Evolutionary conservation across 2,888 invertebrate species (phyloP).

Genomic region (Drosophila quinaria): DNA sequence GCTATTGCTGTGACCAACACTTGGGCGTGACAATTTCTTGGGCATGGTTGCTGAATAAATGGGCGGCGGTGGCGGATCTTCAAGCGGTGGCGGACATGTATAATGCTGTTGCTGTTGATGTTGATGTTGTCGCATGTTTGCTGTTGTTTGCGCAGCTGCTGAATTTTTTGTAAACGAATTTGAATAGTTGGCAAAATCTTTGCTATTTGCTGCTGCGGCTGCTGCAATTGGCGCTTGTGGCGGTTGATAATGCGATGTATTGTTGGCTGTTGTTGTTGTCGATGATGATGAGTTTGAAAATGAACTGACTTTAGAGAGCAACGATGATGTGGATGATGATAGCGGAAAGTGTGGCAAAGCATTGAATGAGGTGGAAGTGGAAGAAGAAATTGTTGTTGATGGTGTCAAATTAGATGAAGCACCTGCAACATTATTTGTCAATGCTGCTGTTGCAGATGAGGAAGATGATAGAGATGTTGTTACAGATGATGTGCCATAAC

Average conservation of each 20-base stretch:
- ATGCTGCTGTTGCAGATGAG: constrained; percentile 82
- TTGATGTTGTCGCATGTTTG: constrained; percentile 69
- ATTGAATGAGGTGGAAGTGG: constrained; percentile 71
- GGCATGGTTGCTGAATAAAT: constrained; percentile 83
- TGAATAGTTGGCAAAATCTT: constrained; percentile 74
- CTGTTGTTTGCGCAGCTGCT: constrained; percentile 76
- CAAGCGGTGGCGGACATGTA: constrained; percentile 84
- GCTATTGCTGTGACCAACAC: constrained; percentile 49
- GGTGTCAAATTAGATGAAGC: constrained; percentile 70
- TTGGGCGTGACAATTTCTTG: constrained; percentile 68
- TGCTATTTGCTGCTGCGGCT: constrained; percentile 49
- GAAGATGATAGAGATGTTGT: constrained; percentile 46
- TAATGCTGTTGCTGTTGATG: constrained; percentile 78
- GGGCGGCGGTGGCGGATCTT: constrained; percentile 85
- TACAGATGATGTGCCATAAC: constrained; percentile 78
- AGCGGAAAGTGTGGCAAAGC: constrained; percentile 84
- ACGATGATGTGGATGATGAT: constrained; percentile 84
- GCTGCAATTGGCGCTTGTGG: constrained; percentile 61
- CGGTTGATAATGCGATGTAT: constrained; percentile 72
- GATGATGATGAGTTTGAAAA: constrained; percentile 75
- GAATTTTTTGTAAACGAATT: constrained; percentile 82
- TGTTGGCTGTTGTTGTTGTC: constrained; percentile 58
- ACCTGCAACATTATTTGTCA: constrained; percentile 68
- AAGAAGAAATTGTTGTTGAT: constrained; percentile 41
- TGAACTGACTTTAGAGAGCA: constrained; percentile 84